Conservation (phyloP, 2,888 invertebrate genomes). For the Acanthococcus lagerstroemiae region DNA sequence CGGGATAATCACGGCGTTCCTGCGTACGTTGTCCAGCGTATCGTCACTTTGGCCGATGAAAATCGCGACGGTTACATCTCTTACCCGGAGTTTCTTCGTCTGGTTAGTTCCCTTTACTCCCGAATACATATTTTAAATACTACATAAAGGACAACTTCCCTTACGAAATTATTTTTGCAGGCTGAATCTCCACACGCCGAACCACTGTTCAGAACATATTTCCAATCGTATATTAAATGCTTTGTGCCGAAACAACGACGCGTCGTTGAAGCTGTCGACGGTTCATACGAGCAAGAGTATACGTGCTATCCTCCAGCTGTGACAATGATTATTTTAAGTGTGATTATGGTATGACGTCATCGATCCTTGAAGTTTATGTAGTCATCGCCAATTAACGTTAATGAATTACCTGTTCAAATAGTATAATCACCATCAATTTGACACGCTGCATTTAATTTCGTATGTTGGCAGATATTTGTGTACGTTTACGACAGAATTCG, state of each 20-base stretch:
- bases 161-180: conserved; percentile 1
- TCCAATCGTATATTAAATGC: conserved; percentile 21
- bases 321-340: conserved; percentile 80
- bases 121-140: too few relatives aligned
- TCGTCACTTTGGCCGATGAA: conserved; percentile 55
- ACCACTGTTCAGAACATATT: background rate
- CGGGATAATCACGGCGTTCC: conserved; percentile 58
- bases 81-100: conserved; percentile 41
- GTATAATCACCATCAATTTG: background rate
- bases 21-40: conserved; percentile 53
- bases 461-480: conserved; percentile 24
- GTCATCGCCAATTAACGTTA: background rate
- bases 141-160: too few relatives aligned
- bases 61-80: conserved; percentile 45
- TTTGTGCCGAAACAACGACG: conserved; percentile 31
- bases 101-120: conserved; percentile 38
- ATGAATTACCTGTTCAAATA: background rate
- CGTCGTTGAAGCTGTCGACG: conserved; percentile 47
- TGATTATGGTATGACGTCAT: conserved; percentile 59
- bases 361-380: background rate
- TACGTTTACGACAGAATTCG: conserved; percentile 32
- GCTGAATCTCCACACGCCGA: conserved; percentile 11
- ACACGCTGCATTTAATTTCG: background rate
- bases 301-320: conserved; percentile 85
- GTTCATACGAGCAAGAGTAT: conserved; percentile 82